A percentile compares a stretch with the other conserved stretches of the same genome.
Conservation (phyloP, 2,797 vertebrate species). For the Pseudopleuronectes americanus region DNA sequence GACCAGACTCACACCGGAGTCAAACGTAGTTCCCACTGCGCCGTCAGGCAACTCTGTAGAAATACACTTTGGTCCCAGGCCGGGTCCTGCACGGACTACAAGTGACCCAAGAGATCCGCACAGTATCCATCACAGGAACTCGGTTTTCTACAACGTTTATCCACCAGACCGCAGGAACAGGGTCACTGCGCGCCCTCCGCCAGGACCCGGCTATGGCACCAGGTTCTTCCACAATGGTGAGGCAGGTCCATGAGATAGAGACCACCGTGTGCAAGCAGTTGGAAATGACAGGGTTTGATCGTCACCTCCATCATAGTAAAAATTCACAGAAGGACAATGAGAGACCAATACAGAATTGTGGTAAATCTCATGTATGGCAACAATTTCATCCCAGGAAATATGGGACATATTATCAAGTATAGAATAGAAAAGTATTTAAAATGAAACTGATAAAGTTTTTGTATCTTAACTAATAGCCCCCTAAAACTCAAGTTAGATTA, state of each 20-base stretch:
- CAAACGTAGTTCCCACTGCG: slow-evolving; percentile 28
- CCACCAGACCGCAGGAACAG: slow-evolving; percentile 64
- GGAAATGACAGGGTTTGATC: neutral
- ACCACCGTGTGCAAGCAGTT: neutral
- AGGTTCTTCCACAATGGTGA: slow-evolving; percentile 84
- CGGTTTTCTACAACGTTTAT: slow-evolving; percentile 79
- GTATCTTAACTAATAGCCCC: neutral
- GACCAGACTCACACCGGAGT: slow-evolving; percentile 29
- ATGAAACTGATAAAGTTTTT: too few relatives aligned
- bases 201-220: slow-evolving; percentile 75
- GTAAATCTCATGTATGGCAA: too few relatives aligned
- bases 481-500: neutral
- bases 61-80: slow-evolving; percentile 27
- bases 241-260: neutral
- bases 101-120: slow-evolving; percentile 70
- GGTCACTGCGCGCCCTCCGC: slow-evolving; percentile 45
- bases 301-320: neutral
- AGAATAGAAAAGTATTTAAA: too few relatives aligned
- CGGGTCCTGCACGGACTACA: slow-evolving; percentile 7
- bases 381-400: too few relatives aligned
- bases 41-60: slow-evolving; percentile 64
- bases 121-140: slow-evolving; percentile 77
- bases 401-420: too few relatives aligned
- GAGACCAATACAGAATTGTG: too few relatives aligned
- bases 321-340: too few relatives aligned